Conservation (phyloP, 2,888 invertebrate genomes). For the Leistus spinibarbis region DNA sequence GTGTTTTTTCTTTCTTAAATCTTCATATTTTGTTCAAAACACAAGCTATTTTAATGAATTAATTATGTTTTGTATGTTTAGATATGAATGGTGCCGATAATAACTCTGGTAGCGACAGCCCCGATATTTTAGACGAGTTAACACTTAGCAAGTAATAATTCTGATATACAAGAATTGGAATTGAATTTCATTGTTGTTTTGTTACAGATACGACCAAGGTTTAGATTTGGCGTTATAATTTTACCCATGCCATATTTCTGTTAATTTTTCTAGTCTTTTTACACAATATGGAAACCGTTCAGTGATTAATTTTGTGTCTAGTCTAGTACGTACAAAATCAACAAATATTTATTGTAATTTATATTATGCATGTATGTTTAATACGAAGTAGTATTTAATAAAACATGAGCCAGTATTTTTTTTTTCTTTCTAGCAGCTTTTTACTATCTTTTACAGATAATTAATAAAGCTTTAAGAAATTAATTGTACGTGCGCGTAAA, state of each 20-base stretch:
- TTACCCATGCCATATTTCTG: constrained; percentile 21
- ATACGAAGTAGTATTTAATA: constrained; percentile 16
- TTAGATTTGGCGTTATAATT: constrained; percentile 24
- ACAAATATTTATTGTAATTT: constrained; percentile 31
- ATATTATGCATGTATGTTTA: constrained; percentile 27
- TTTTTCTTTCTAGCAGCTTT: no score
- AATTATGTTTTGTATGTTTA: not conserved
- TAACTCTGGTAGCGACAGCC: constrained; percentile 16
- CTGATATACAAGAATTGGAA: not conserved
- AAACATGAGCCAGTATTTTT: no score
- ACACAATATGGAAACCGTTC: not conserved
- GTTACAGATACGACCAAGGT: constrained; percentile 28
- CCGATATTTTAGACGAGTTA: constrained; percentile 33
- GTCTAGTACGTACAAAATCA: constrained; percentile 27
- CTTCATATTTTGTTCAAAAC: no score
- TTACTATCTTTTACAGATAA: no score
- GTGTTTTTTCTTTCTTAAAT: no score
- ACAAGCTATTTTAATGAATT: no score
- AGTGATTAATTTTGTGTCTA: constrained; percentile 13
- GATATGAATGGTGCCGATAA: constrained; percentile 25
- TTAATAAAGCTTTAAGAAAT: no score
- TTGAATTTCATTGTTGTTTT: not conserved
- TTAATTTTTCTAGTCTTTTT: constrained; percentile 25
- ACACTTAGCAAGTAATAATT: constrained; percentile 22
- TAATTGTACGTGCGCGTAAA: no score